Evolutionary conservation across 2,888 invertebrate species (phyloP), one percentile per base, ranked within the genome.

Genomic region (Drosophila mettleri): DNA sequence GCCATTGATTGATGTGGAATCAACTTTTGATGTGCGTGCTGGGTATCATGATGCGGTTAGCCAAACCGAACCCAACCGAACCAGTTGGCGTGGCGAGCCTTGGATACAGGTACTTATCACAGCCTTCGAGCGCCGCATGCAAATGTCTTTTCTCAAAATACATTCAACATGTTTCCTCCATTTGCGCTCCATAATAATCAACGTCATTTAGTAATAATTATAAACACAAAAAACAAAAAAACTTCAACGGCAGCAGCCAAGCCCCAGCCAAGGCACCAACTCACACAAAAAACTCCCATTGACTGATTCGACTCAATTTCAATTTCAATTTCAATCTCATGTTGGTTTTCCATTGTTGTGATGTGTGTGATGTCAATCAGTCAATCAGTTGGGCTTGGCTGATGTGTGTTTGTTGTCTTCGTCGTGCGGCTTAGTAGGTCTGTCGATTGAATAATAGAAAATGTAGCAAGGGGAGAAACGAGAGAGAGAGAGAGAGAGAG

Each of bases 21-120:
- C 59, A 67, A 66, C 39, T 43, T 51, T 60, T 54, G 69, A 73
- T 52, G 63, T 80, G 65, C 70, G 75, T 69, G 64, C 43, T 63
- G 73, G 63, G 43, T 48, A 45, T 70, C 62, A 33, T 57, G 51
- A 39, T 72, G 71, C 67, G 68, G 46, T 49, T 46, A 22, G 31
- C 59, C 49, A 27, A 45, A 18, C 63, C 43, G 49, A 51, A 59
- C 38, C 41, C 48, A 22, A 22, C 48, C 24, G 36, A 8, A 0
- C 8, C 7, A 8, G n/a, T 49, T 41, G 38, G 54, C 61, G 41
- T 66, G 65, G 46, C 54, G 64, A 68, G 81, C 86, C 73, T 71
- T 78, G 79, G 85, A 79, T 72, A 85, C 91, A 90, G 91, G 91
- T 91, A 91, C 89, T 89, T 89, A 91, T 91, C 91, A 91, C 91